Conservation (phyloP, 2,888 invertebrate genomes). For the Erannis defoliaria region DNA sequence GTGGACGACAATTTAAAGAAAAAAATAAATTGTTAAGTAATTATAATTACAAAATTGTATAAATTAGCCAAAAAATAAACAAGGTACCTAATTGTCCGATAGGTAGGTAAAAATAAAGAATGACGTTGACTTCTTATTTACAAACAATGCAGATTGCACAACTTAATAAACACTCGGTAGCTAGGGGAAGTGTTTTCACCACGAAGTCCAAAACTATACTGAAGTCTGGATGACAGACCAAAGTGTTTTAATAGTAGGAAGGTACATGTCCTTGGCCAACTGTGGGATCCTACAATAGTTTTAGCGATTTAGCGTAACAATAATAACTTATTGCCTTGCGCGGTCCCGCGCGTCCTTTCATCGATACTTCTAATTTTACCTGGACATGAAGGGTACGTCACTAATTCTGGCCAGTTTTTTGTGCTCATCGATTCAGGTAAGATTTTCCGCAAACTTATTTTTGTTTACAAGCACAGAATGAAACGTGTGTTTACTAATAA, state of each 20-base stretch:
- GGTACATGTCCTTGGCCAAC: constrained; percentile 69
- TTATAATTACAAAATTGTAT: neutral
- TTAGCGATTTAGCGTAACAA: constrained; percentile 61
- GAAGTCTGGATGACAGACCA: constrained; percentile 77
- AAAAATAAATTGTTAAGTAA: neutral
- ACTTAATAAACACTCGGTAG: constrained; percentile 39
- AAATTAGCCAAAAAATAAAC: too few species aligned
- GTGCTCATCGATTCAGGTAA: constrained; percentile 60
- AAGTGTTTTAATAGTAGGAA: constrained; percentile 75
- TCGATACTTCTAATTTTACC: constrained; percentile 55
- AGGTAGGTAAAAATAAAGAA: constrained; percentile 13
- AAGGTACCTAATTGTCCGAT: too few species aligned
- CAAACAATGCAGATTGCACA: constrained; percentile 63
- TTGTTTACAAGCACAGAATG: constrained; percentile 79
- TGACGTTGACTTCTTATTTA: constrained; percentile 59
- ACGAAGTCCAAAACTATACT: constrained; percentile 79
- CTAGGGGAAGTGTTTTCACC: constrained; percentile 67
- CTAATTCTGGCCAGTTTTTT: constrained; percentile 60
- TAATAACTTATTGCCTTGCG: constrained; percentile 66
- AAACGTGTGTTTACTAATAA: constrained; percentile 80
- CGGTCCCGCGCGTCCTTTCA: constrained; percentile 57
- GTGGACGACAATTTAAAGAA: too few species aligned
- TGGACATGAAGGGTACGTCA: constrained; percentile 43
- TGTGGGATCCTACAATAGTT: constrained; percentile 39
- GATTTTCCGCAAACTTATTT: constrained; percentile 66